These are phyloP conservation scores for Saccostrea cuccullata DNA, from an alignment of 1,140 invertebrate genomes.

Conservation along the genomic window DNA sequence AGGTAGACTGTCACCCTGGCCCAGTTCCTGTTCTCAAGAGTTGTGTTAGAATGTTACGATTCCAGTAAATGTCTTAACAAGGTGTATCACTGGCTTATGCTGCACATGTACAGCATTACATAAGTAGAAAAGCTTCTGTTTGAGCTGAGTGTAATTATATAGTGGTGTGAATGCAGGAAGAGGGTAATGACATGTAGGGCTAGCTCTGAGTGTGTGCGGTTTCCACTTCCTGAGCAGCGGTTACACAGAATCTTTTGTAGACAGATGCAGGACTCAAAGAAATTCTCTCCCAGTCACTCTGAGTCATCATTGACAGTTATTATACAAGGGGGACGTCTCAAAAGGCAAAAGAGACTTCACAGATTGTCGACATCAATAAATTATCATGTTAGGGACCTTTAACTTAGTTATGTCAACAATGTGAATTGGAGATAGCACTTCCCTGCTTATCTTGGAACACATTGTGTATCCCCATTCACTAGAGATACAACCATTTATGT, in stretches of 20 bases:
- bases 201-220: not conserved
- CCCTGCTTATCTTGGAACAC: not conserved
- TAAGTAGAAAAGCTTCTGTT: not conserved
- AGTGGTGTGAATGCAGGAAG: conserved; percentile 26
- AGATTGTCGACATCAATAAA: not conserved
- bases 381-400: not conserved
- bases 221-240: conserved; percentile 11
- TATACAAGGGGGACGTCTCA: not conserved
- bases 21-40: too few relatives aligned
- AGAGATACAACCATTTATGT: conserved; percentile 6
- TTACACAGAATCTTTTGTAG: conserved; percentile 26
- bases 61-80: too few relatives aligned
- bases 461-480: not conserved
- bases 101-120: not conserved
- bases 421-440: not conserved
- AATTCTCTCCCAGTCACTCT: conserved; percentile 8
- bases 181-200: conserved; percentile 5
- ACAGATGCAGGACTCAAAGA: conserved; percentile 18
- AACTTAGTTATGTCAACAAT: conserved; percentile 30
- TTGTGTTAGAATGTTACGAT: too few relatives aligned
- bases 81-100: not conserved
- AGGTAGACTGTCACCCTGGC: not conserved
- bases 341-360: not conserved
- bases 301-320: conserved; percentile 35
- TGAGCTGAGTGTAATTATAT: conserved; percentile 13